These are phyloP conservation scores for Aplidium turbinatum DNA, from an alignment of 23 tunicate genomes.

Conservation along the genomic window DNA sequence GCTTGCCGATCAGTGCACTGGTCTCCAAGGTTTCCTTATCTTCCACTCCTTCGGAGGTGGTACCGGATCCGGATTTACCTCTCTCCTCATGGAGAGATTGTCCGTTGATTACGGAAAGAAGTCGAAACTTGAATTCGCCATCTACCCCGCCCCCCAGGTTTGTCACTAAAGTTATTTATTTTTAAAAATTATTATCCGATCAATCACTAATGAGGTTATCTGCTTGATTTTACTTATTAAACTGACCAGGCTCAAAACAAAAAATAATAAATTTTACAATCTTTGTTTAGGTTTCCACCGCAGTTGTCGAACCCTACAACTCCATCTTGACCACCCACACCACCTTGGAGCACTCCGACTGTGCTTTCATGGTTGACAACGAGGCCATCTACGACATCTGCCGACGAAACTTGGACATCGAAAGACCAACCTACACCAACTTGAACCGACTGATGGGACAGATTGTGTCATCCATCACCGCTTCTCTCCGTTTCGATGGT, in stretches of 20 bases:
- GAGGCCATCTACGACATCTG: conserved; percentile 93
- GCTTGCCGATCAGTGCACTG: conserved; percentile 97
- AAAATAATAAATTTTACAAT: no score
- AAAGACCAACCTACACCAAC: conserved; percentile 80
- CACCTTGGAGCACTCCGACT: conserved; percentile 87
- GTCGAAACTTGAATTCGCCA: conserved; percentile 92
- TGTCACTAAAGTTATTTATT: no score
- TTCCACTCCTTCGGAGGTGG: conserved; percentile 98
- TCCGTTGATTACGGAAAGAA: conserved; percentile 99
- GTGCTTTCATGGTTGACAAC: conserved; percentile 97
- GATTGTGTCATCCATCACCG: conserved; percentile 92
- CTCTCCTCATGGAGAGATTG: conserved; percentile 90
- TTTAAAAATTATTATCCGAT: no score
- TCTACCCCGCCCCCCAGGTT: conserved; percentile 98
- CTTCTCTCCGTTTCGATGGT: conserved; percentile 87
- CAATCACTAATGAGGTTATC: no score
- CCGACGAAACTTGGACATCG: conserved; percentile 71
- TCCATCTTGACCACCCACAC: conserved; percentile 92
- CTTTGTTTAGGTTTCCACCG: conserved; percentile 57
- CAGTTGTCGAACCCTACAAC: conserved; percentile 93
- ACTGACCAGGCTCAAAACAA: no score
- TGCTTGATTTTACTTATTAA: no score
- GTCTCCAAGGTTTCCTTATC: conserved; percentile 95
- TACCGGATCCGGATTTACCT: conserved; percentile 97
- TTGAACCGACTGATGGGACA: conserved; percentile 85